Evolutionary conservation across 2,888 invertebrate species (phyloP), one percentile per base, ranked within the genome.

Genomic region (Drosophila nr. fundita): DNA sequence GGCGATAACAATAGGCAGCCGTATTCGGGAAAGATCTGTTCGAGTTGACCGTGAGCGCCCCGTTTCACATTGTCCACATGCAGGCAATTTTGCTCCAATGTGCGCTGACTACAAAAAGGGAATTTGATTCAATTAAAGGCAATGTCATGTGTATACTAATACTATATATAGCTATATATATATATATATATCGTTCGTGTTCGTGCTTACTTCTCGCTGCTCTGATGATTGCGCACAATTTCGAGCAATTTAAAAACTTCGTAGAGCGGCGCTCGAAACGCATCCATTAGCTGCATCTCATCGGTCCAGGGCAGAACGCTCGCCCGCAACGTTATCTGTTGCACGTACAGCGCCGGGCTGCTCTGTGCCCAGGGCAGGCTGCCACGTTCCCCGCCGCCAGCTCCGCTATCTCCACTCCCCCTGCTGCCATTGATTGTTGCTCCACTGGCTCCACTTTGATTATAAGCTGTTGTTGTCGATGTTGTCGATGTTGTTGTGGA

Each of bases 1-100:
- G 99, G 99, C 1, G 99, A 99, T 11, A 99, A 93, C 45, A 98
- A 94, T 32, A 99, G 94, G 92, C 99, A 99, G 92, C 96, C 97
- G 92, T 98, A 99, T 92, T 98, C 97, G 0, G 99, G 99, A 76
- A 99, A 94, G 64, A 97, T 94, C 60, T 94, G 94, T 42, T 95
- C 95, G 70, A 95, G 94, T 76, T 95, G 94, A 48, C 80, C 75
- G 60, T 89, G 89, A 38, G 76, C 78, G 54, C 89, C 83, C 58
- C 95, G 94, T 88, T 96, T 96, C 8, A 97, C 95, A 69, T 96
- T 96, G 92, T 97, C 97, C 62, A 98, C 96, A 91, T 97, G 97
- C 76, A 98, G 94, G 93, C 98, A 98, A 70, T 97, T 94, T 91
- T 98, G 96, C 57, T 96, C 95, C 78, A 98, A 93, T 42, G 96